Base-by-base conservation (phyloP, 2,797 vertebrate species). In the Lagocephalus sceleratus region DNA sequence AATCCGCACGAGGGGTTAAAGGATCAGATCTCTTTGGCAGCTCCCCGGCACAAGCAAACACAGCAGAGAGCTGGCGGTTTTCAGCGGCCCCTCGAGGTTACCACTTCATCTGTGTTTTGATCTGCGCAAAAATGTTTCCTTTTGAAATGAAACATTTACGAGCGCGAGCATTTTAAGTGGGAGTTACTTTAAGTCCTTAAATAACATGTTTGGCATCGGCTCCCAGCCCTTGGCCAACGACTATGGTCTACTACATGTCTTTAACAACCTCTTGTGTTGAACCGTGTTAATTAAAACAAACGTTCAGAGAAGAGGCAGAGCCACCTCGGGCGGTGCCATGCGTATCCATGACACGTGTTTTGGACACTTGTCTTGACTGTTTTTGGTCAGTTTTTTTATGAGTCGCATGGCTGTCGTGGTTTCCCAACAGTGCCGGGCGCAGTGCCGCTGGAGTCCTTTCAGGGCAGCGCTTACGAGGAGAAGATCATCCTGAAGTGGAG, bases 401-500 rank as follows among this genome's bases (percentile, higher is more conserved):
- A 56, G 2, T 47, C 50, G 26, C 32, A 10, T 64, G 16, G 51
- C 0, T 71, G 19, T 64, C 45, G 46, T 62, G 19, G 71, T 79
- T 68, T 42, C 71, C 29, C n/a, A n/a, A 41, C 82, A 98, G 97
- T 98, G 52, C 97, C 97, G 0, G 92, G 95, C 21, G 92, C 93
- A 11, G 91, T 98, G 63, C 97, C 95, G 32, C 90, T 95, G 73
- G 95, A 97, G 66, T 99, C 96, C 51, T 94, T 99, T 66, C 96
- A 97, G 87, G 95, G 95, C 67, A 97, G 92, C 51, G 94, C 94
- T 35, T 98, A 94, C n/a, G 97, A 98, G 75, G 94, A 98, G 86
- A 98, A 98, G 90, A 97, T 99, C 78, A 90, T 94, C 77, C 91
- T 99, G 66, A 95, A 95, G 12, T 99, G 97, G 97, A 92, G 93